Base-by-base conservation (phyloP, 2,888 invertebrate species). In the Cerastoderma edule region DNA sequence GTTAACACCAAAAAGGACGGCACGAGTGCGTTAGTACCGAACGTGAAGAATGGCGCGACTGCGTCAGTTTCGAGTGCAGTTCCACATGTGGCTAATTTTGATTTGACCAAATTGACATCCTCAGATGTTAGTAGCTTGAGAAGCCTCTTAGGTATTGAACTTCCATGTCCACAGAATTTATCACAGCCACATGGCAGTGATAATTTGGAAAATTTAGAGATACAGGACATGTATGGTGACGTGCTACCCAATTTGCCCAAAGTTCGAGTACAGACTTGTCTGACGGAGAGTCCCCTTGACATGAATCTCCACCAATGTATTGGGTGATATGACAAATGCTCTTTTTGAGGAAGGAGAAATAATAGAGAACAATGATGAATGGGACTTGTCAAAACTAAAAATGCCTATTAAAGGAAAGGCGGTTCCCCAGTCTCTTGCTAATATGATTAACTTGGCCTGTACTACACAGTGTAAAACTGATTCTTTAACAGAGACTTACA, bases 401-500 rank as follows among this genome's bases (percentile, higher is more conserved):
- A 33, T 65, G 4, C 54, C 54, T n/a, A 54, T 56, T 8, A 74
- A 68, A 48, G 69, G 64, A 6, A 46, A 69, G n/a, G 44, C 74
- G 13, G 64, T 68, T 1, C 27, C 46, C 0, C 0, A 4, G 30
- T 64, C 63, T 2, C 35, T 74, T 22, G 64, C 74, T 24, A 63
- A 54, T 24, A 5, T 74, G 13, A 48, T 68, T 0, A 68, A 69
- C 48, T 13, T 44, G 5, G 35, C 74, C n/a, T 68, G 74, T 28
- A 68, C 74, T 33, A n/a, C 68, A 22, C 54, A 39, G 22, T 74
- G 74, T 65, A 65, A 74, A 4, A 64, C 35, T n/a, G 68, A 74
- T 13, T 2, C 19, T 24, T 24, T 74, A 10, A 24, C 57, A 22
- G 10, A 13, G 5, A 64, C 28, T 22, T 65, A 74, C 30, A 65